Percentiles rank a stretch among this genome's conserved stretches.
Conservation (phyloP, 2,888 invertebrate genomes). For the Taphrorychus bicolor region DNA sequence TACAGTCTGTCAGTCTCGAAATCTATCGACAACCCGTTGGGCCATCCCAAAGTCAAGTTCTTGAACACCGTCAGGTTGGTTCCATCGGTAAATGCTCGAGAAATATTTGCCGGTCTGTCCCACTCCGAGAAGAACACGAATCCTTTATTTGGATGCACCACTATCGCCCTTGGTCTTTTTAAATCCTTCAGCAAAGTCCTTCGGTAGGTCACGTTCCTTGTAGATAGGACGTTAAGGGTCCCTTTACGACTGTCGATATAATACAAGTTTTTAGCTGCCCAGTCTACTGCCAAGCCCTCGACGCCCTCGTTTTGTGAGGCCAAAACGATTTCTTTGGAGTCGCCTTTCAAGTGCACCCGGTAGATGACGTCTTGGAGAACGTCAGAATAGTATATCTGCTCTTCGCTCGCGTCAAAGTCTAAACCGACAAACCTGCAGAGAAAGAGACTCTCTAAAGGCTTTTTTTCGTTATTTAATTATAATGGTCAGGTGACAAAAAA, state of each 20-base stretch:
- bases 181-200: conserved; percentile 85
- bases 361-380: conserved; percentile 95
- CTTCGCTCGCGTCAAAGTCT: conserved; percentile 90
- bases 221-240: conserved; percentile 90
- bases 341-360: conserved; percentile 79
- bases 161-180: conserved; percentile 94
- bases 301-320: conserved; percentile 98
- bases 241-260: conserved; percentile 95
- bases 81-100: conserved; percentile 87
- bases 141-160: conserved; percentile 95
- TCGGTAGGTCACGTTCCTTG: conserved; percentile 83
- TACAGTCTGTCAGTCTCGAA: conserved; percentile 87
- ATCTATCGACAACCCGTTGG: conserved; percentile 95
- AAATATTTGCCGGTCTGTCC: conserved; percentile 96
- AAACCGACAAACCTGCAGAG: conserved; percentile 80
- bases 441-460: neutral
- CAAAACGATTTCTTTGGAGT: conserved; percentile 84
- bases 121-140: conserved; percentile 96
- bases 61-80: conserved; percentile 85
- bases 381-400: conserved; percentile 97
- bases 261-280: conserved; percentile 94
- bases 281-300: conserved; percentile 94
- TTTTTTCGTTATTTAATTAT: too few relatives aligned
- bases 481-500: too few relatives aligned
- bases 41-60: conserved; percentile 94